Base-by-base conservation (phyloP, 2,113 vertebrate genomes). In the Psophia crepitans region DNA sequence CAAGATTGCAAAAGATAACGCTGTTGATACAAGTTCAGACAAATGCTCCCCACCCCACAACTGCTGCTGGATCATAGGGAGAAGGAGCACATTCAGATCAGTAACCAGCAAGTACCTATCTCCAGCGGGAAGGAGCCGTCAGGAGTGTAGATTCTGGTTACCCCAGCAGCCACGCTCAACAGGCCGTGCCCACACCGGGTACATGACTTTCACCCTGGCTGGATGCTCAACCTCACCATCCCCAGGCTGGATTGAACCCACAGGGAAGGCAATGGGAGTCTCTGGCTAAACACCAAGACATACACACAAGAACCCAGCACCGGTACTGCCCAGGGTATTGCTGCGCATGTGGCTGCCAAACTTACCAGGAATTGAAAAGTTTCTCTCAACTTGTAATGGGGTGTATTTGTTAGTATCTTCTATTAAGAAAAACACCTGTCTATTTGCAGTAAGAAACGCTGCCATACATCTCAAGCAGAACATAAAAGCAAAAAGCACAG, bases 21-120 rank as follows among this genome's bases (percentile, higher is more conserved):
- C 30, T 22, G 28, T 61, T 30, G 23, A 54, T 56, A 44, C 44
- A 80, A 88, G 51, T 60, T 66, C 68, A 89, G 60, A 39, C 64
- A 80, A 81, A 48, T 3, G 2, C 6, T 81, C n/a, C 33, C 0
- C 65, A 49, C n/a, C 33, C 0, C 65, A 49, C 44, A 85, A 44
- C 49, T 7, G 6, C 32, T 65, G 5, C 58, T 41, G n/a, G 41
- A 74, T 63, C 0, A 0, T 3, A 35, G 27, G 20, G 24, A 0
- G 3, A 86, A 93, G 75, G 11, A 74, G 41, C 2, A 1, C 5
- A 1, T 53, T 83, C 64, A 21, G 32, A 84, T 61, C n/a, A 49
- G 53, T 39, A 60, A 80, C 11, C n/a, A 69, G 23, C 32, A 39
- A 58, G 24, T 8, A 27, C 49, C 81, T 56, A n/a, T n/a, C 54